Evolutionary conservation across 1,140 invertebrate genomes (phyloP), one percentile per base, ranked within the genome.

Genomic region (Ostrea edulis): DNA sequence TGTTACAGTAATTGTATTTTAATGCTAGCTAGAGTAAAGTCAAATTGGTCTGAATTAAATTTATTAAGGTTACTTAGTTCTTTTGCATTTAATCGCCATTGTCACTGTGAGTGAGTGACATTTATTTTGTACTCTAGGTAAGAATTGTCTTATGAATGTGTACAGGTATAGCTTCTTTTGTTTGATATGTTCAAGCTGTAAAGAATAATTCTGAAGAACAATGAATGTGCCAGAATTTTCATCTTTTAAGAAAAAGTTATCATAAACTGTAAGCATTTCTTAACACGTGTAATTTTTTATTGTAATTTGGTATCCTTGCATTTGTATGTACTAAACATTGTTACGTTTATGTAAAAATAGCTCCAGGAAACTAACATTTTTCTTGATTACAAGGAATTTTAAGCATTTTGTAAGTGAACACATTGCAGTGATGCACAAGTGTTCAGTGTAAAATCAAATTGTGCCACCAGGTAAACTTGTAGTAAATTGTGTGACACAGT

Each of bases 51-150:
- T 77, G 22, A 77, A 77, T 77, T 77, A 35, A 35, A 77, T 77
- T 77, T 77, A 29, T n/a, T 4, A 25, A 77, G 68, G 25, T 77
- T 22, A 77, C 29, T 35, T 14, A 29, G 68, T 77, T 77, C 68
- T 29, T 77, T 77, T 77, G 22, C 68, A 77, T 77, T 77, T 35
- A 77, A 77, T 14, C 25, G 35, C 11, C 12, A 77, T 77, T 29
- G 25, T 77, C 68, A 77, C 29, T 77, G 68, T 77, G 25, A 35
- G 29, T 77, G 68, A 77, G 68, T 77, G 68, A 77, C 68, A 77
- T 77, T 77, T 77, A 77, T 77, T 22, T 77, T 77, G 68, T 25
- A 77, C 68, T 77, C 14, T 62, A 58, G 20, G 55, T 58, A 58
- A 58, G 55, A n/a, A n/a, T 58, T 58, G 5, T n/a, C 55, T 3